A percentile compares a stretch with the other conserved stretches of the same genome.
These are phyloP conservation scores for Osmoderma eremita DNA, from an alignment of 2,888 invertebrate genomes.

Conservation along the genomic window DNA sequence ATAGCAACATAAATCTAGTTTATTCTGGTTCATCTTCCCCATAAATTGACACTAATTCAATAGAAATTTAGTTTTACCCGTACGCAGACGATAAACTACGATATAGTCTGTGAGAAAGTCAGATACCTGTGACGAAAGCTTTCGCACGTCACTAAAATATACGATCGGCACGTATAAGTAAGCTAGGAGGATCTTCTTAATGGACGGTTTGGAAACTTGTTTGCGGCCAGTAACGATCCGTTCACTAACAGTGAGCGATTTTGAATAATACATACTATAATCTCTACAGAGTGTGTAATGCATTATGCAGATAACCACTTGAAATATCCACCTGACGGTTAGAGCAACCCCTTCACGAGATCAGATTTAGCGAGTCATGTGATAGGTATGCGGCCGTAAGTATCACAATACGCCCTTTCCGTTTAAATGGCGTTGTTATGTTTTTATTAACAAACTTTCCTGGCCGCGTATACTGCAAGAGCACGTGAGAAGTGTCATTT, in stretches of 20 bases:
- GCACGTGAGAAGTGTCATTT: conserved; percentile 28
- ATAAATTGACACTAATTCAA: background rate
- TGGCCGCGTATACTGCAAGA: background rate
- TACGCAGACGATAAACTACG: background rate
- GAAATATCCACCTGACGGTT: conserved; percentile 49
- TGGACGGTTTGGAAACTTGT: conserved; percentile 44
- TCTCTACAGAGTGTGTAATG: conserved; percentile 52
- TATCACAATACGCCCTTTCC: conserved; percentile 8
- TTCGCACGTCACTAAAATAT: conserved; percentile 25
- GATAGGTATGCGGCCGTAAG: background rate
- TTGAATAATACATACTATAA: conserved; percentile 56
- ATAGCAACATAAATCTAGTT: no score
- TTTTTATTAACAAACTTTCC: conserved; percentile 16
- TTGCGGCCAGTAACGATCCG: conserved; percentile 47
- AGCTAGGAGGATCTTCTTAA: conserved; percentile 20
- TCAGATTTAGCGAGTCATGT: conserved; percentile 22
- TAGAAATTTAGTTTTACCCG: background rate
- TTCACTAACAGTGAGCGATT: conserved; percentile 46
- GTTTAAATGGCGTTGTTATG: conserved; percentile 27
- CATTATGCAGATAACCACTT: conserved; percentile 52
- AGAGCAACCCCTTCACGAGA: conserved; percentile 30
- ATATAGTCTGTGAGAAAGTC: conserved; percentile 1
- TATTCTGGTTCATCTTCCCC: no score
- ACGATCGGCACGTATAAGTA: conserved; percentile 22
- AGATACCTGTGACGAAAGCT: conserved; percentile 3